These are phyloP conservation scores for Aphidius ervi DNA, from an alignment of 1,140 invertebrate genomes.

Conservation along the genomic window DNA sequence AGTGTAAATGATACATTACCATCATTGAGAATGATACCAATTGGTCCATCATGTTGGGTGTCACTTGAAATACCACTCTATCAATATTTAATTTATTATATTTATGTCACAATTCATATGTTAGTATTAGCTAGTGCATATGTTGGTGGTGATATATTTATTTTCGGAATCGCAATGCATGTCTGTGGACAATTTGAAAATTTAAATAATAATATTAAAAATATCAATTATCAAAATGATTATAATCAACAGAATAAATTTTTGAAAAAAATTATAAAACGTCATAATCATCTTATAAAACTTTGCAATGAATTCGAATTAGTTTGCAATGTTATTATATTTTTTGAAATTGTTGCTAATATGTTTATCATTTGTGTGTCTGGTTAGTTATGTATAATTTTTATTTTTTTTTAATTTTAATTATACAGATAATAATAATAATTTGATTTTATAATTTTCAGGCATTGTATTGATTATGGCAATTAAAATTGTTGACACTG, in stretches of 20 bases:
- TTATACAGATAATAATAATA: background rate
- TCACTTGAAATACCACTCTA: background rate
- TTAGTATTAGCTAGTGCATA: background rate
- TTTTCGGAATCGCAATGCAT: slow-evolving; percentile 13
- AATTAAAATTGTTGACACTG: background rate
- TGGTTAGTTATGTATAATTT: background rate
- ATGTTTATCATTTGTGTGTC: slow-evolving; percentile 11
- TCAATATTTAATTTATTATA: slow-evolving; percentile 6
- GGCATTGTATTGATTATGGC: slow-evolving; percentile 5
- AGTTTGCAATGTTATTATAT: slow-evolving; percentile 8
- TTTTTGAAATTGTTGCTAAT: slow-evolving; percentile 11
- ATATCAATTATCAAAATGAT: background rate
- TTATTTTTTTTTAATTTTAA: background rate
- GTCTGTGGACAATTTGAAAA: slow-evolving; percentile 19
- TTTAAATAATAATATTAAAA: background rate
- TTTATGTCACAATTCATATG: slow-evolving; percentile 7
- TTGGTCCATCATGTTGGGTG: slow-evolving; percentile 14
- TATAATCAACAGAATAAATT: background rate
- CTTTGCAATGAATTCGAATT: slow-evolving; percentile 14
- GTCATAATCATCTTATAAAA: slow-evolving; percentile 16
- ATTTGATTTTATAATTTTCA: background rate
- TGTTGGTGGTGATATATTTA: slow-evolving; percentile 16
- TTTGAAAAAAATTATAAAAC: background rate
- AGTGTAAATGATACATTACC: background rate
- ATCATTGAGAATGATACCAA: slow-evolving; percentile 1